phyloP scores from a whole-genome alignment of 2,888 invertebrate genomes.

The Chaetoderma sp. region DNA sequence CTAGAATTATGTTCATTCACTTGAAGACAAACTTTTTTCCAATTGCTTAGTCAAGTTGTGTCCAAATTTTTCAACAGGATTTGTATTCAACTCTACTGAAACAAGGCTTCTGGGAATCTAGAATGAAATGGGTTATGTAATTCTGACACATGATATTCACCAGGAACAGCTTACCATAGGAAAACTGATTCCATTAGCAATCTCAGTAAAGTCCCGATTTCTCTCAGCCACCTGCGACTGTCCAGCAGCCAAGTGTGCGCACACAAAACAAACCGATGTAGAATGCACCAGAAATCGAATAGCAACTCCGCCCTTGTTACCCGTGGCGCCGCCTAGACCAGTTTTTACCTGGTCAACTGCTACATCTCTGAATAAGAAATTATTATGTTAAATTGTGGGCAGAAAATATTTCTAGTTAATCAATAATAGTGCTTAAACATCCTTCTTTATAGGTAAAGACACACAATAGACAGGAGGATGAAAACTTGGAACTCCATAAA shows the following conservation, averaged over 20 bases:
- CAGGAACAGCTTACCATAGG: conserved; percentile 69
- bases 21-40: too few relatives aligned
- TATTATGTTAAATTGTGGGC: neutral
- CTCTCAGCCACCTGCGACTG: conserved; percentile 95
- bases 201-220: conserved; percentile 97
- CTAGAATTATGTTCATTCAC: too few relatives aligned
- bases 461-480: too few relatives aligned
- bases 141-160: too few relatives aligned
- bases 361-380: conserved; percentile 78
- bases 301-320: conserved; percentile 96
- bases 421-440: too few relatives aligned
- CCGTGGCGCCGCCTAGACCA: conserved; percentile 96
- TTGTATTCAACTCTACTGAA: too few relatives aligned
- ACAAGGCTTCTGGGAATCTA: too few relatives aligned
- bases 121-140: too few relatives aligned
- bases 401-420: neutral
- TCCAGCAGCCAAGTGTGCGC: conserved; percentile 99
- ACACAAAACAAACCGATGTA: conserved; percentile 96
- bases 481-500: too few relatives aligned
- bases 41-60: too few relatives aligned
- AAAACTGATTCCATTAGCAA: conserved; percentile 81
- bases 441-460: too few relatives aligned
- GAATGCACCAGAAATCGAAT: conserved; percentile 92
- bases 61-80: too few relatives aligned
- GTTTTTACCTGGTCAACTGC: conserved; percentile 97